Percentiles rank a stretch among this genome's conserved stretches.
These are phyloP conservation scores for Seira sanloemensis DNA, from an alignment of 2,888 invertebrate genomes.

Conservation along the genomic window DNA sequence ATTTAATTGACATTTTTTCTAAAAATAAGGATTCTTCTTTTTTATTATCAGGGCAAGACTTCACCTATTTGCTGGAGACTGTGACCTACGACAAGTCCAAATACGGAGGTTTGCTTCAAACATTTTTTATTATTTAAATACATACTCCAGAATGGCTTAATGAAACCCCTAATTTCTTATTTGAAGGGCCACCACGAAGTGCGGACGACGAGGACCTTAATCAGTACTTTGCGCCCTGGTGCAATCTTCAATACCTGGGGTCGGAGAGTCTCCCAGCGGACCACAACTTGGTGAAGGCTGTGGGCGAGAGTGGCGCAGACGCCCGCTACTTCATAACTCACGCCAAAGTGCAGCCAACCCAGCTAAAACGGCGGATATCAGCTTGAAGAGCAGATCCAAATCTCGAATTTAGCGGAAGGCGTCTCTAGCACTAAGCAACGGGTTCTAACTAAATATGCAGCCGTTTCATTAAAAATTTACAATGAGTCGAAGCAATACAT, in stretches of 20 bases:
- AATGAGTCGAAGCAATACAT: too few species aligned
- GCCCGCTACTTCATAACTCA: constrained; percentile 33
- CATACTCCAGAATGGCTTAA: too few species aligned
- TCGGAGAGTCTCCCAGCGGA: constrained; percentile 22
- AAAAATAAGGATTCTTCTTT: too few species aligned
- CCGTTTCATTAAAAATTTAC: too few species aligned
- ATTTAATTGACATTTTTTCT: too few species aligned
- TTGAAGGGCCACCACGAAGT: constrained; percentile 64
- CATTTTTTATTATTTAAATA: too few species aligned
- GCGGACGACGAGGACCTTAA: constrained; percentile 62
- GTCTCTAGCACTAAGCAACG: too few species aligned
- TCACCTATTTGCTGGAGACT: constrained; percentile 64
- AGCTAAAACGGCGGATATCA: neutral
- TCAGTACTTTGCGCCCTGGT: constrained; percentile 61
- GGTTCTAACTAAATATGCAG: too few species aligned
- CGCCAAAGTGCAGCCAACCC: constrained; percentile 39
- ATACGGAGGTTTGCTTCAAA: too few species aligned
- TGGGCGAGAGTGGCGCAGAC: constrained; percentile 18
- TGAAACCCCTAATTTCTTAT: neutral
- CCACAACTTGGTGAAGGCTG: constrained; percentile 11
- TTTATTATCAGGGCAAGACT: constrained; percentile 54
- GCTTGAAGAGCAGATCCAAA: too few species aligned
- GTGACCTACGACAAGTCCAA: constrained; percentile 63
- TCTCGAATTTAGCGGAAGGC: too few species aligned
- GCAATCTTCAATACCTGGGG: constrained; percentile 34